Evolutionary conservation across 35 echinoderm and acorn worm genomes (phyloP).

Genomic region (Ptychodera flava): DNA sequence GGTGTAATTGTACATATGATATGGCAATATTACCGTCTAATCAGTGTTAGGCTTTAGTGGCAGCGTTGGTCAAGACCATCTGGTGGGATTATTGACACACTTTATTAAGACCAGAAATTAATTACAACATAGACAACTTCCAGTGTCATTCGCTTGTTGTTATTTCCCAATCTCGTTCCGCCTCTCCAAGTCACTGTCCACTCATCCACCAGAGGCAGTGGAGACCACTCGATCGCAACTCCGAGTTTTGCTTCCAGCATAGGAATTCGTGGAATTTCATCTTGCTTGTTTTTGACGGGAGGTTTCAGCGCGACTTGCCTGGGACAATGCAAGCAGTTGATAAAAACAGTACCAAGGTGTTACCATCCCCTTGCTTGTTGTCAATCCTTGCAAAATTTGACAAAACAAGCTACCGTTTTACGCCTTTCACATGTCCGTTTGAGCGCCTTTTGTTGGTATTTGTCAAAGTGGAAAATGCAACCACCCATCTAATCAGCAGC

Average conservation of each 20-base stretch:
- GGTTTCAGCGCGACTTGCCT: too few relatives aligned
- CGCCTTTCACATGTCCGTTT: neutral
- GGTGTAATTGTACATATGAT: neutral
- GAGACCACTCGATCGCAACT: neutral
- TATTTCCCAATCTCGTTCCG: neutral
- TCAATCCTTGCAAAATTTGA: too few relatives aligned
- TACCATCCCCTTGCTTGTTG: neutral
- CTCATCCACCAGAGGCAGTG: neutral
- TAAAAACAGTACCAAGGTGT: too few relatives aligned
- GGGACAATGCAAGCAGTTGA: too few relatives aligned
- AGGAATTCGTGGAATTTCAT: neutral
- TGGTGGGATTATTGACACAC: neutral
- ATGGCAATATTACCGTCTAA: neutral
- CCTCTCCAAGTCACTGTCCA: too few relatives aligned
- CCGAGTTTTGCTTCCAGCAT: neutral
- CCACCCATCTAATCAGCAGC: too few relatives aligned
- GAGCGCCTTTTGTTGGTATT: neutral
- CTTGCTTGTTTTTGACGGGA: neutral
- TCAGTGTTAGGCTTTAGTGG: neutral
- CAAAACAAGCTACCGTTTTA: neutral
- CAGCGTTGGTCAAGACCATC: neutral
- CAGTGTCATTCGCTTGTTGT: too few relatives aligned
- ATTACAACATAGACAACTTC: too few relatives aligned
- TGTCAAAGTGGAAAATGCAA: neutral
- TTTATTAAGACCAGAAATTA: too few relatives aligned